These are phyloP conservation scores for Hydrochoerus hydrochaeris DNA, from an alignment of 2,113 vertebrate species.

Conservation along the genomic window DNA sequence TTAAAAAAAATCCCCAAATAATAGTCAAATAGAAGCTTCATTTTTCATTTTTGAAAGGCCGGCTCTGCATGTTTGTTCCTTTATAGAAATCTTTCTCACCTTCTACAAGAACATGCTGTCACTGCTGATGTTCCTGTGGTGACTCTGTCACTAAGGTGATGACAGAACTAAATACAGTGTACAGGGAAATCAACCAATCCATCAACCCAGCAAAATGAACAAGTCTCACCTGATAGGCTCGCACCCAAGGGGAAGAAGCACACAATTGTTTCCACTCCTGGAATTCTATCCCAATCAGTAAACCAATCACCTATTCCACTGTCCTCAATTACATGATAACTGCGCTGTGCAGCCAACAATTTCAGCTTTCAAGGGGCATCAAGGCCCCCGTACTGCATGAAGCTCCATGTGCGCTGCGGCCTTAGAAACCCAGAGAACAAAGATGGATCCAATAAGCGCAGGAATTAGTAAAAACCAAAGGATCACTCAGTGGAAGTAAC, in stretches of 20 bases:
- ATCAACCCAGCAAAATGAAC: slow-evolving; percentile 28
- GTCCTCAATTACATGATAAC: background rate
- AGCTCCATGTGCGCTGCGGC: background rate
- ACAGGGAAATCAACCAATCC: slow-evolving; percentile 28
- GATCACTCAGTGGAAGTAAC: background rate
- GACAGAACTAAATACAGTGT: background rate
- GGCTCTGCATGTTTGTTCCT: background rate
- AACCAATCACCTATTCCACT: background rate
- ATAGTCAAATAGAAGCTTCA: background rate
- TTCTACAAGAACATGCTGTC: background rate
- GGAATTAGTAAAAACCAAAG: background rate
- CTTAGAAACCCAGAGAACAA: background rate
- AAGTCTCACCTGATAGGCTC: background rate
- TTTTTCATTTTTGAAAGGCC: slow-evolving; percentile 46
- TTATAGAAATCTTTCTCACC: background rate
- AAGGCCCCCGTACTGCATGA: background rate
- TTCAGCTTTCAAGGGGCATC: background rate
- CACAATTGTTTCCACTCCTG: background rate
- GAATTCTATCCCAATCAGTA: slow-evolving; percentile 35
- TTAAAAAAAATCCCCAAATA: background rate
- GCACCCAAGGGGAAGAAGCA: background rate
- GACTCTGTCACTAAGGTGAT: background rate
- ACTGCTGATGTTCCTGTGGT: background rate
- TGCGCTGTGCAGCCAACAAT: background rate
- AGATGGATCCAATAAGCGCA: background rate